Conservation (phyloP, 2,797 vertebrate species). For the Dallia pectoralis region DNA sequence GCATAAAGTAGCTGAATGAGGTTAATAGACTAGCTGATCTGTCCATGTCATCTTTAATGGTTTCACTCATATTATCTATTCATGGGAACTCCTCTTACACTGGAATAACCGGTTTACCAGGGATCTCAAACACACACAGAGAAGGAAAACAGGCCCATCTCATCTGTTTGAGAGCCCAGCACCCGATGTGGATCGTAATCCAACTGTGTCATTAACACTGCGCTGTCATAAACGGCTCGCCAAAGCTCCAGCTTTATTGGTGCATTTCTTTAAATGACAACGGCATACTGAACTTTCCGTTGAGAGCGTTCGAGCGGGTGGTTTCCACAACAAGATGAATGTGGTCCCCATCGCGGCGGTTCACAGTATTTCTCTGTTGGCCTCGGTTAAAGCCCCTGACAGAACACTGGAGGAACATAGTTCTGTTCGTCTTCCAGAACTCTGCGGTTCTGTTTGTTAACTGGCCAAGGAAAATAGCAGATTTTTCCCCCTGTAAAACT, state of each 20-base stretch:
- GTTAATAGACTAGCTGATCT: slow-evolving; percentile 31
- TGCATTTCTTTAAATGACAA: slow-evolving; percentile 50
- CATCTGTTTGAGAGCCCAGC: slow-evolving; percentile 37
- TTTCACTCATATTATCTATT: slow-evolving; percentile 27
- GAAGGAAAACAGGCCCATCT: slow-evolving; percentile 46
- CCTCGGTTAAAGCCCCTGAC: slow-evolving; percentile 48
- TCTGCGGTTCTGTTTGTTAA: slow-evolving; percentile 27
- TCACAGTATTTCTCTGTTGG: slow-evolving; percentile 47
- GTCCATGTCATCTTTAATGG: not conserved
- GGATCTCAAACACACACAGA: slow-evolving; percentile 38
- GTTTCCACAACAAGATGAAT: slow-evolving; percentile 59
- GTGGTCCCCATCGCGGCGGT: slow-evolving; percentile 43
- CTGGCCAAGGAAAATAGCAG: slow-evolving; percentile 29
- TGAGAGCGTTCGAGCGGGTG: slow-evolving; percentile 33
- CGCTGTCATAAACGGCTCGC: slow-evolving; percentile 22
- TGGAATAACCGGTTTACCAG: slow-evolving; percentile 62
- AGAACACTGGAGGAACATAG: slow-evolving; percentile 48
- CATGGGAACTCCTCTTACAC: slow-evolving; percentile 22
- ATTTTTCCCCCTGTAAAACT: slow-evolving; percentile 7
- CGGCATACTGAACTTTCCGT: slow-evolving; percentile 26
- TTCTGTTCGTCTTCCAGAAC: slow-evolving; percentile 48
- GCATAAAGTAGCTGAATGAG: slow-evolving; percentile 30
- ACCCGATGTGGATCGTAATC: slow-evolving; percentile 33
- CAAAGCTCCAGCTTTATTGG: slow-evolving; percentile 52
- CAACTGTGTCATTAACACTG: slow-evolving; percentile 37